These are phyloP conservation scores for Myathropa florea DNA, from an alignment of 2,888 invertebrate species.

Conservation along the genomic window DNA sequence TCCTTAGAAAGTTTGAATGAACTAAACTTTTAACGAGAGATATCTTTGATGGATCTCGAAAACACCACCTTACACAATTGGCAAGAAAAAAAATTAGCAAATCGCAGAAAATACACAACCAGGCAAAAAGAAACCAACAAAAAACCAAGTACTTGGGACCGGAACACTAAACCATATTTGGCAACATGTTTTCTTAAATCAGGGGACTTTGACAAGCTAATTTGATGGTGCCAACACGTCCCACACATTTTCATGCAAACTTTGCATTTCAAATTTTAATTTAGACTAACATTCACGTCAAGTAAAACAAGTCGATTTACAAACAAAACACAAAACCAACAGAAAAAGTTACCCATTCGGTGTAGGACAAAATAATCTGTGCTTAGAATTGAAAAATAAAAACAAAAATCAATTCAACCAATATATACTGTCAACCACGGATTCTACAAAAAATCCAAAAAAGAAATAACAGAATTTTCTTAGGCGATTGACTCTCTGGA, in stretches of 20 bases:
- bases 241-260: constrained; percentile 12
- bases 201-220: background rate
- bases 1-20: background rate
- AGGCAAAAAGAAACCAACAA: background rate
- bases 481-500: constrained; percentile 1
- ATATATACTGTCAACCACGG: background rate
- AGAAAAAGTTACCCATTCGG: background rate
- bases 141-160: background rate
- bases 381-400: constrained; percentile 7
- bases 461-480: background rate
- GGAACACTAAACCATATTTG: background rate
- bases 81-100: background rate
- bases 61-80: background rate
- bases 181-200: background rate
- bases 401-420: background rate
- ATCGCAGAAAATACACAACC: background rate
- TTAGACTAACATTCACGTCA: constrained; percentile 2
- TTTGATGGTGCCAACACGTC: constrained; percentile 14
- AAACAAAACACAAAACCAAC: constrained; percentile 6
- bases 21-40: background rate
- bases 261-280: background rate
- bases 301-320: constrained; percentile 15
- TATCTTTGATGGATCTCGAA: background rate
- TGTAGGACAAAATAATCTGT: constrained; percentile 9
- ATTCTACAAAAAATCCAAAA: background rate